Evolutionary conservation across 2,797 vertebrate genomes (phyloP).

Genomic region (Chrysocyon brachyurus): DNA sequence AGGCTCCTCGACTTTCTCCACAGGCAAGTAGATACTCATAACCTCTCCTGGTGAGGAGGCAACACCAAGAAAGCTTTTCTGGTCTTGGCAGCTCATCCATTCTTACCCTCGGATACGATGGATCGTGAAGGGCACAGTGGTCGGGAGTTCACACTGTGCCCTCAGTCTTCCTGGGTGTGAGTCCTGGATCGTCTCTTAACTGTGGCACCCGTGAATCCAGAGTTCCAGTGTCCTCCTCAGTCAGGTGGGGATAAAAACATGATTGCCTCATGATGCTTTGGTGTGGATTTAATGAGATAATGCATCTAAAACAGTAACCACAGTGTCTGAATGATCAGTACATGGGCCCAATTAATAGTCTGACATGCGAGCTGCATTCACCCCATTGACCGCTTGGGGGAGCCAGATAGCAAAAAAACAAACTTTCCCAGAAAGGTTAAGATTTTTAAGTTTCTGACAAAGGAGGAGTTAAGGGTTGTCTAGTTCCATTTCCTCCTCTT

Average conservation of each 20-base stretch:
- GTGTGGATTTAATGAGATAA: neutral
- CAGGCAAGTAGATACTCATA: neutral
- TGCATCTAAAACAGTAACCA: neutral
- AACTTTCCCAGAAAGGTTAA: neutral
- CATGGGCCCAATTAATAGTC: neutral
- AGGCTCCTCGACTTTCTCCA: neutral
- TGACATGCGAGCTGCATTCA: neutral
- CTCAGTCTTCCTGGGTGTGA: neutral
- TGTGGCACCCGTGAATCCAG: neutral
- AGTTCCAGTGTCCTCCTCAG: neutral
- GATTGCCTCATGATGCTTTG: neutral
- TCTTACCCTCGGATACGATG: neutral
- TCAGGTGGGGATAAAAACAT: neutral
- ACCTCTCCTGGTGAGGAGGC: neutral
- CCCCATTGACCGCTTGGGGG: constrained; percentile 58
- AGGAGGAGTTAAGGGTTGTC: neutral
- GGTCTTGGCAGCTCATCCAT: accelerated
- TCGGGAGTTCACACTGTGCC: neutral
- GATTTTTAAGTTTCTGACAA: neutral
- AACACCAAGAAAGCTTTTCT: neutral
- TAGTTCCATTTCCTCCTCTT: neutral
- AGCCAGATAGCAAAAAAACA: constrained; percentile 23
- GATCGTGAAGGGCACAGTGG: accelerated
- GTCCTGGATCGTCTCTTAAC: neutral
- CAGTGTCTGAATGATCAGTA: neutral